A percentile compares a stretch with the other conserved stretches of the same genome.
Evolutionary conservation across 2,797 vertebrate genomes (phyloP).

Genomic region (Pristis pectinata): DNA sequence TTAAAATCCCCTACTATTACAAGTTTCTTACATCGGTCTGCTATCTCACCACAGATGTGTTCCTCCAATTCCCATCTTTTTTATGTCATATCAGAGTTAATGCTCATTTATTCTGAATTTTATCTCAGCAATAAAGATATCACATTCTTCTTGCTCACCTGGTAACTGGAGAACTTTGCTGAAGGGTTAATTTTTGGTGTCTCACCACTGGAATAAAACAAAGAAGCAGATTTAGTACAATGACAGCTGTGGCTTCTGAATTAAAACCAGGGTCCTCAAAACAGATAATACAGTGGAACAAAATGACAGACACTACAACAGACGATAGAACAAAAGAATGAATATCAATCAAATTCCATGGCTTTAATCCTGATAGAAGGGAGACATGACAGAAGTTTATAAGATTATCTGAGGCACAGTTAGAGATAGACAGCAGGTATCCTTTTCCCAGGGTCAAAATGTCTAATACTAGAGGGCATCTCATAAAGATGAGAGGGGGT

Average conservation of each 20-base stretch:
- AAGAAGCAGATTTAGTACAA: neutral
- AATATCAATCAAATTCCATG: neutral
- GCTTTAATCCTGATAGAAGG: no score
- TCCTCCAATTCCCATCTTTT: neutral
- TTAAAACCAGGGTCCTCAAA: neutral
- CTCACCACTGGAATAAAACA: constrained; percentile 22
- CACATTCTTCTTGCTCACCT: constrained; percentile 22
- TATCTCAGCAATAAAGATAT: neutral
- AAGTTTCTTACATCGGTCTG: no score
- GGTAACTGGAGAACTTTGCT: constrained; percentile 28
- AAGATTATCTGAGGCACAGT: no score
- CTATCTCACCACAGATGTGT: no score
- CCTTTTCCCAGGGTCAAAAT: no score
- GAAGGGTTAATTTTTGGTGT: neutral
- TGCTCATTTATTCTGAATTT: neutral
- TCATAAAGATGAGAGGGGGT: no score
- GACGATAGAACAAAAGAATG: neutral
- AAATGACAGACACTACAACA: neutral
- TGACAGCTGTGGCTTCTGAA: neutral
- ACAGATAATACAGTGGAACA: neutral
- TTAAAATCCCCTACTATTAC: no score
- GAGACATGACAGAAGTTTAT: no score
- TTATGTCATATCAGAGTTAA: neutral
- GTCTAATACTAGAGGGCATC: no score
- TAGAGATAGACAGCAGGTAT: no score